These are phyloP conservation scores for Poecilus cupreus DNA, from an alignment of 2,888 invertebrate genomes.

Conservation along the genomic window DNA sequence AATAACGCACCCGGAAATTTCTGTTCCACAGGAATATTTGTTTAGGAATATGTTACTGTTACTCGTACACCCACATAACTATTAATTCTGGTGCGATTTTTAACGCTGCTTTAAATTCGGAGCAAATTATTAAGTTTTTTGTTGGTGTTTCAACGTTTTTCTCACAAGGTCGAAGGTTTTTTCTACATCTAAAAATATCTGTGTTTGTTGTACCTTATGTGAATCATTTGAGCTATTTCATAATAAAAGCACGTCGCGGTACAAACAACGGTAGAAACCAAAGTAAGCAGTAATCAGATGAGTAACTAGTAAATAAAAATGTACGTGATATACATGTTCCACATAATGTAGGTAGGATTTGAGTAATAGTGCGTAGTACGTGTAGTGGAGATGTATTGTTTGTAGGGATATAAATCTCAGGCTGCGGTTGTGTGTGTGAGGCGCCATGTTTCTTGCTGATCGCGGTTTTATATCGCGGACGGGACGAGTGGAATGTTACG, in stretches of 20 bases:
- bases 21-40: neutral
- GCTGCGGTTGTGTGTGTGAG: neutral
- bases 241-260: neutral
- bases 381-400: too few species aligned
- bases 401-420: too few species aligned
- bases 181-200: neutral
- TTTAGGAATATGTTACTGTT: neutral
- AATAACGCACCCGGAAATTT: neutral
- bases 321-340: too few species aligned
- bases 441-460: constrained; percentile 11
- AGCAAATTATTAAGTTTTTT: neutral
- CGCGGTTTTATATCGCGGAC: neutral
- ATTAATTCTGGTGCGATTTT: neutral
- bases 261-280: neutral
- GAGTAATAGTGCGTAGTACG: too few species aligned
- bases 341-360: too few species aligned
- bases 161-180: neutral
- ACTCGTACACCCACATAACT: neutral
- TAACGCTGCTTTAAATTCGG: neutral
- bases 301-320: too few species aligned
- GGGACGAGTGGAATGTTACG: neutral
- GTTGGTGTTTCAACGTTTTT: neutral
- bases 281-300: neutral
- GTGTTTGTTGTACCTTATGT: neutral
- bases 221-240: neutral